A percentile compares a stretch with the other conserved stretches of the same genome.
These are phyloP conservation scores for Apamea epomidion DNA, from an alignment of 2,888 invertebrate species.

Conservation along the genomic window DNA sequence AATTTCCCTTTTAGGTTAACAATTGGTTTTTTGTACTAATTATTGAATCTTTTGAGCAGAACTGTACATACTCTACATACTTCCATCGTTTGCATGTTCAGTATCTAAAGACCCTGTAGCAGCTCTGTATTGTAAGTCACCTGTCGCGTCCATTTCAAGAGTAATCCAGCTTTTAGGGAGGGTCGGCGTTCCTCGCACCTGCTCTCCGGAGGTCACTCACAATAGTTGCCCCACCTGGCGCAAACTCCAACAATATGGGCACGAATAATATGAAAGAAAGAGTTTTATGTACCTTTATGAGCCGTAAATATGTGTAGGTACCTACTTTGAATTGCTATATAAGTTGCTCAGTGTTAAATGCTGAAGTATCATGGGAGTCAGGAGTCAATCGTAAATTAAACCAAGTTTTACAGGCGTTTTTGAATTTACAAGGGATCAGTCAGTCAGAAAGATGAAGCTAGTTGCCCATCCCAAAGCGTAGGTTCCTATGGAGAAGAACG, in stretches of 20 bases:
- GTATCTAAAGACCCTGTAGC: constrained; percentile 8
- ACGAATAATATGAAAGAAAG: constrained; percentile 32
- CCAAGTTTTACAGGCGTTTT: neutral
- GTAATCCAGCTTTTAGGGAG: constrained; percentile 50
- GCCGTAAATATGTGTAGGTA: constrained; percentile 16
- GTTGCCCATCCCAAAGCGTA: neutral
- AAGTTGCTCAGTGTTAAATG: neutral
- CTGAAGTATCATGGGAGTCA: neutral
- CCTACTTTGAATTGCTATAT: neutral
- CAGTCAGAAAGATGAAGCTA: neutral
- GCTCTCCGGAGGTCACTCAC: constrained; percentile 54
- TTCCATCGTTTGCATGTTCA: neutral
- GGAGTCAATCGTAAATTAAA: neutral
- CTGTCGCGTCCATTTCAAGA: constrained; percentile 52
- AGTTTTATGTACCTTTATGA: neutral
- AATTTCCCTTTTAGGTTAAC: neutral
- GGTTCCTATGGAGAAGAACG: neutral
- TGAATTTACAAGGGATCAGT: neutral
- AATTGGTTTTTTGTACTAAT: neutral
- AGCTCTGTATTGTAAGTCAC: constrained; percentile 43
- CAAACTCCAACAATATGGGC: constrained; percentile 30
- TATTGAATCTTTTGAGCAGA: neutral
- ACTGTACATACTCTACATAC: neutral
- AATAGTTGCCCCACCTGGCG: constrained; percentile 51
- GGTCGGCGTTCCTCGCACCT: constrained; percentile 57